Base-by-base conservation (phyloP, 2,797 vertebrate species). In the Sphaeramia orbicularis region DNA sequence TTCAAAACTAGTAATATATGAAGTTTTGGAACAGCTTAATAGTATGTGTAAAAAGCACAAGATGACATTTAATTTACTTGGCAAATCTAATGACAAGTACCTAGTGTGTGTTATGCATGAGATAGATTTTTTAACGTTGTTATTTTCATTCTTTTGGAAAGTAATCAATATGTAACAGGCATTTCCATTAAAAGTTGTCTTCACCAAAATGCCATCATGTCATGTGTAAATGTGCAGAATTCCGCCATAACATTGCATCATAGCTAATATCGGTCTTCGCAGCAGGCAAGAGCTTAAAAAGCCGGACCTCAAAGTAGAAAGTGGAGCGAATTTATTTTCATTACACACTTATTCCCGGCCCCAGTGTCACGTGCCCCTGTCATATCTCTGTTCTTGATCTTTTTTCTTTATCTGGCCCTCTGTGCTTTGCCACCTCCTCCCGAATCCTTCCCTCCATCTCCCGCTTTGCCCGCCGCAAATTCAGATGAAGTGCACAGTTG, bases 321-420 rank as follows among this genome's bases (percentile, higher is more conserved):
- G 53, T 10, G 12, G 18, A 30, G 50, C 51, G 41, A 68, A 59
- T 71, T 64, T 0, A 21, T 74, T 71, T 81, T 47, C 47, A 69
- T 57, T 47, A 35, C 44, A 54, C 47, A 65, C 63, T 69, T 63
- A 60, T 63, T 86, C 66, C 47, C 55, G 64, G 27, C 63, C 70
- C 42, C 45, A 60, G 16, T 53, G 42, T 83, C 41, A 65, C 14
- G 47, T 49, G n/a, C 68, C 47, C 38, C 1, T 7, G 27, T 66
- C 71, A 69, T 78, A 84, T 86, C 75, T 47, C 24, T 38, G 21
- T 61, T 60, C 63, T 77, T 16, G 15, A 80, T 73, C 77, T 66
- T 15, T 52, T 52, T 55, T 52, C 48, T 64, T 83, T 82, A 85
- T 80, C 79, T 81, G 19, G 0, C 49, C 45, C 65, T 71, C 49